Percentiles rank a stretch among this genome's conserved stretches.
These are phyloP conservation scores for Holothuria glaberrima DNA, from an alignment of 35 echinoderm and acorn worm species.

Conservation along the genomic window DNA sequence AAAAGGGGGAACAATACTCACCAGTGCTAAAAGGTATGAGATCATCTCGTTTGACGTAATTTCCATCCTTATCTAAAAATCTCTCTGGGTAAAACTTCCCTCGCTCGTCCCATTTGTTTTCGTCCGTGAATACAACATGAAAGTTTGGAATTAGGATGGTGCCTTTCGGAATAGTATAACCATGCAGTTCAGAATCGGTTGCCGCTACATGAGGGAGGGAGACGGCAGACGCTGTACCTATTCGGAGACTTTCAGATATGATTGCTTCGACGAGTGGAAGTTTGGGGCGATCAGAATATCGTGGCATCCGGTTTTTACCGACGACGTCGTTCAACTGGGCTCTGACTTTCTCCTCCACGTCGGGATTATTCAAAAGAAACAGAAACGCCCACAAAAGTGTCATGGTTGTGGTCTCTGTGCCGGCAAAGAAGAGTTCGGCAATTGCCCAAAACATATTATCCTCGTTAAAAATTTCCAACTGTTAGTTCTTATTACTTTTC, in stretches of 20 bases:
- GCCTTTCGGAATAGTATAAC: slow-evolving; percentile 72
- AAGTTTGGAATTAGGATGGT: slow-evolving; percentile 68
- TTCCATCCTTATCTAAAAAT: no score
- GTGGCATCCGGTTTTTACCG: no score
- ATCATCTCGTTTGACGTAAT: no score
- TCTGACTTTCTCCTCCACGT: slow-evolving; percentile 41
- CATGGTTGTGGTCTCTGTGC: slow-evolving; percentile 68
- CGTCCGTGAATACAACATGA: slow-evolving; percentile 21
- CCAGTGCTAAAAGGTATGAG: no score
- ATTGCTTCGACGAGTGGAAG: no score
- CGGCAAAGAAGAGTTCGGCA: slow-evolving; percentile 66
- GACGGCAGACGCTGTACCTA: slow-evolving; percentile 37
- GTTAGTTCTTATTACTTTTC: slow-evolving; percentile 14
- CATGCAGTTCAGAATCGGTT: no score
- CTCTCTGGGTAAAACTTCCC: slow-evolving; percentile 68
- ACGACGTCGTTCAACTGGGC: no score
- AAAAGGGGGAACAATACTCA: no score
- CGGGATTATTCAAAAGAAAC: slow-evolving; percentile 55
- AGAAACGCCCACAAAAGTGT: slow-evolving; percentile 75
- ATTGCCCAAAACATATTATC: slow-evolving; percentile 49
- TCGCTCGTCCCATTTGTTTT: slow-evolving; percentile 35
- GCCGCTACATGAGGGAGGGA: slow-evolving; percentile 62
- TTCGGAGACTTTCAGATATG: slow-evolving; percentile 50
- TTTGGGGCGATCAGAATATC: no score
- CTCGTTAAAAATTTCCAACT: neutral